Conservation (phyloP, 1,140 invertebrate genomes). For the Anadara kagoshimensis region DNA sequence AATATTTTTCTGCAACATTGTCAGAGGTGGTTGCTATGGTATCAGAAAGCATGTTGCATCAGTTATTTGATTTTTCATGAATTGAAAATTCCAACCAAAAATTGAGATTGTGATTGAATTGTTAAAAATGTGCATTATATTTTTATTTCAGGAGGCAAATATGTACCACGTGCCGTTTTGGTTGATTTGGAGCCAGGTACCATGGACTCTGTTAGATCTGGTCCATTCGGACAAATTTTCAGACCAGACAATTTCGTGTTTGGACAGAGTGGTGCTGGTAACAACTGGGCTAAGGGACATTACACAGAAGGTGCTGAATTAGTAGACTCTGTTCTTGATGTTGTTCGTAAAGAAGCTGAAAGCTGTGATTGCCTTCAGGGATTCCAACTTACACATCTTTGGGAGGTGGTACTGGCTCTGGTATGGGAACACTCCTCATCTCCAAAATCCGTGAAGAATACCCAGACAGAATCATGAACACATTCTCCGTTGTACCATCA, state of each 20-base stretch:
- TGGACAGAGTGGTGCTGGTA: constrained; percentile 80
- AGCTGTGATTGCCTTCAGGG: constrained; percentile 86
- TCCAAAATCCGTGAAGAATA: constrained; percentile 79
- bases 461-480: constrained; percentile 93
- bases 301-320: constrained; percentile 96
- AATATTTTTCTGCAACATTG: too few species aligned
- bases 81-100: constrained; percentile 75
- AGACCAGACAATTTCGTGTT: constrained; percentile 84
- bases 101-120: too few species aligned
- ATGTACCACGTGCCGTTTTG: constrained; percentile 92
- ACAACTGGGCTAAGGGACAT: constrained; percentile 95
- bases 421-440: constrained; percentile 79
- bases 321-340: constrained; percentile 86
- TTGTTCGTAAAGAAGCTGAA: constrained; percentile 89
- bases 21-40: too few species aligned
- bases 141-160: constrained; percentile 80
- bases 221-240: constrained; percentile 87
- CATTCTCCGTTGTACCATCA: constrained; percentile 93
- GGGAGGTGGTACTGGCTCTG: constrained; percentile 74
- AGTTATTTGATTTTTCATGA: background rate
- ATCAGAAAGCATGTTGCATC: too few species aligned
- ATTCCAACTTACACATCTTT: constrained; percentile 87
- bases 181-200: constrained; percentile 96
- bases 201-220: constrained; percentile 94
- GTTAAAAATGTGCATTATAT: too few species aligned